Conservation (phyloP, 2,797 vertebrate species). For the Harpagifer antarcticus region DNA sequence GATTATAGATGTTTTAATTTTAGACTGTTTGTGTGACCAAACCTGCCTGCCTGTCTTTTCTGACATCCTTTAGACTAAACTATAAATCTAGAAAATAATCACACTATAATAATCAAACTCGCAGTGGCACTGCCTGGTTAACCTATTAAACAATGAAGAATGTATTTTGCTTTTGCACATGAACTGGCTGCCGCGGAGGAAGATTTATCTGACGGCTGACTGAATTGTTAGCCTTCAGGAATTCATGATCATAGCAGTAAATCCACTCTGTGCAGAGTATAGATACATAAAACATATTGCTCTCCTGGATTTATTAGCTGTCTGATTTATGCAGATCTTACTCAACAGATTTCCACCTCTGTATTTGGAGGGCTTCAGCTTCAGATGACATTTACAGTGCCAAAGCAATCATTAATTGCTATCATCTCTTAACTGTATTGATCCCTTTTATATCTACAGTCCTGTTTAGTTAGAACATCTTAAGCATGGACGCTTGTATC, state of each 20-base stretch:
- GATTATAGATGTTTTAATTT: too few relatives aligned
- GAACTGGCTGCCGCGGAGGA: conserved; percentile 24
- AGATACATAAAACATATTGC: conserved; percentile 62
- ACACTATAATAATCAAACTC: background rate
- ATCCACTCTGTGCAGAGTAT: conserved; percentile 46
- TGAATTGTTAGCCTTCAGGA: conserved; percentile 59
- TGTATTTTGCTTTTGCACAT: conserved; percentile 52
- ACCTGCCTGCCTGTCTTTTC: background rate
- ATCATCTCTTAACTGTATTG: conserved; percentile 44
- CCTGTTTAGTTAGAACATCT: conserved; percentile 41
- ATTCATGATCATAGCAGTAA: conserved; percentile 65
- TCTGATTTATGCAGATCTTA: conserved; percentile 68
- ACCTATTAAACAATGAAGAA: conserved; percentile 49
- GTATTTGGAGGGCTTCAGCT: conserved; percentile 37
- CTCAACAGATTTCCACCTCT: conserved; percentile 55
- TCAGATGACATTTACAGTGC: conserved; percentile 46
- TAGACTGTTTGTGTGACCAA: too few relatives aligned
- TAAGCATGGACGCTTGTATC: conserved; percentile 36
- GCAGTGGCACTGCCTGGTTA: conserved; percentile 27
- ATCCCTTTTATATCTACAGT: conserved; percentile 38
- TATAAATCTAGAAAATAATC: conserved; percentile 9
- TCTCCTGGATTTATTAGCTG: conserved; percentile 63
- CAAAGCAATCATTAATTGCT: conserved; percentile 42
- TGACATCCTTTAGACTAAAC: background rate
- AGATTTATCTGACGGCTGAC: conserved; percentile 61